Evolutionary conservation across 2,797 vertebrate species (phyloP), one percentile per base, ranked within the genome.

Genomic region (Poecilia velifera): DNA sequence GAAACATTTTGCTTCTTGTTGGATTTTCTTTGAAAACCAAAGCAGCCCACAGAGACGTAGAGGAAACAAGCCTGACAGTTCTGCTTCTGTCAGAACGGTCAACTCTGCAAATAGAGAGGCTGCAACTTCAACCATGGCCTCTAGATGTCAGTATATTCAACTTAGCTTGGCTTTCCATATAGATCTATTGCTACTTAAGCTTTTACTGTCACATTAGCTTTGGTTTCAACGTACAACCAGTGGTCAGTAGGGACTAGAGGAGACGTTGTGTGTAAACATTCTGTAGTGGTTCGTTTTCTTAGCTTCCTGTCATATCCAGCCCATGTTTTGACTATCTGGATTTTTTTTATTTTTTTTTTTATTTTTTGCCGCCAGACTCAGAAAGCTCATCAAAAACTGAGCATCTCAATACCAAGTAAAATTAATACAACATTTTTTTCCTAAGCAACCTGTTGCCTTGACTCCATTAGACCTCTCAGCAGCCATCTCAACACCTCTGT

Each of bases 251-350:
- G 68, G 43, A 28, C 68, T 14, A 45, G n/a, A 39, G 34, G 7
- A 68, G 41, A 41, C 4, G 18, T 43, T 20, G 18, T 22, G 31
- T 22, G 34, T 43, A 6, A 12, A 41, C 3, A n/a, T 71, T 16
- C 68, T 71, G 68, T 45, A 71, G 49, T 31, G 57, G 36, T 74
- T 66, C 46, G 8, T 68, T 49, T 73, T 73, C 18, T 39, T 16
- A 18, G 43, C 31, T 46, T 72, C 31, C 31, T 64, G 59, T 64
- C 43, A 51, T 31, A 49, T 73, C 72, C 72, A 73, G 46, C 31
- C 66, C 12, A 41, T 31, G 31, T 31, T 31, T 31, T 95, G 93
- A 96, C 95, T 87, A 96, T 96, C 95, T 96, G 95, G 94, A 51
- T 51, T 22, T 94, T 0, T 1, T 39, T 43, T 25, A 43, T 4